A percentile compares a stretch with the other conserved stretches of the same genome.
These are phyloP conservation scores for Pantherophis vulpinus DNA, from an alignment of 2,797 vertebrate genomes.

Conservation along the genomic window DNA sequence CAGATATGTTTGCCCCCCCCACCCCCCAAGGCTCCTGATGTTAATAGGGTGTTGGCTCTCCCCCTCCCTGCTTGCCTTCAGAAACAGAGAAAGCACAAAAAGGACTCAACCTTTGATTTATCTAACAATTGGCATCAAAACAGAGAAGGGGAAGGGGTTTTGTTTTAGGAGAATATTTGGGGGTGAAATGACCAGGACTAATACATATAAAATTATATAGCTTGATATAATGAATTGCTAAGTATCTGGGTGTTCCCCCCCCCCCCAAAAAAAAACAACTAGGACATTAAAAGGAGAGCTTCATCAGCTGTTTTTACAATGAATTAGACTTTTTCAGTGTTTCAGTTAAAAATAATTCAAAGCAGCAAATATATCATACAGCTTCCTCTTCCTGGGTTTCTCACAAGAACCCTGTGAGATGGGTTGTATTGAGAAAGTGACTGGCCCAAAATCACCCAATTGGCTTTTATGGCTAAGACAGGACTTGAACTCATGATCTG, in stretches of 20 bases:
- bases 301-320: neutral
- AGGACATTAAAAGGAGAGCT: neutral
- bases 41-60: neutral
- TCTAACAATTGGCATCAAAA: neutral
- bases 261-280: neutral
- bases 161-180: neutral
- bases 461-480: neutral
- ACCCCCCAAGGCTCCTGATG: neutral
- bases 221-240: neutral
- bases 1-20: neutral
- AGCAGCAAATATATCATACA: neutral
- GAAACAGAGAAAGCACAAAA: neutral
- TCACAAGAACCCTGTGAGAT: neutral
- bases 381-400: neutral
- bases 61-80: neutral
- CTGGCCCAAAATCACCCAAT: neutral
- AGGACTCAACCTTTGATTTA: neutral
- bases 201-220: neutral
- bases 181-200: neutral
- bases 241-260: neutral
- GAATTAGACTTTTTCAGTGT: neutral
- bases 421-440: neutral
- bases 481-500: neutral
- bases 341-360: neutral
- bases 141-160: neutral